Base-by-base conservation (phyloP, 1,140 invertebrate genomes). In the Penaeus chinensis region DNA sequence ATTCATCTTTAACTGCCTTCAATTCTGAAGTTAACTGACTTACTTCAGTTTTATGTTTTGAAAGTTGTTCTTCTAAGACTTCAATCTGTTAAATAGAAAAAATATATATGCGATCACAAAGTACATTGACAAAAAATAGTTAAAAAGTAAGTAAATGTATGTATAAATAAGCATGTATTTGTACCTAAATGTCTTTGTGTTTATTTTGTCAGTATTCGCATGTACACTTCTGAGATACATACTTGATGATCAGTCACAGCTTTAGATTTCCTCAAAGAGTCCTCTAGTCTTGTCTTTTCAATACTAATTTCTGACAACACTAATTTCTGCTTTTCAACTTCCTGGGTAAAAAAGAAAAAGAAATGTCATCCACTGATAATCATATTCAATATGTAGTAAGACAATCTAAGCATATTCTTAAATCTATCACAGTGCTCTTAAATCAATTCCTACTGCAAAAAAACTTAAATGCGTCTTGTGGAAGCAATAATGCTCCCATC, bases 251-350 rank as follows among this genome's bases (percentile, higher is more conserved):
- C 83, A 32, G 84, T 16, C 24, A 42, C 37, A 42, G 47, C 27
- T 54, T 85, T 89, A 20, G 54, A 76, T 32, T 47, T 79, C 37
- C 83, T 80, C 32, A 81, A 27, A 37, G 69, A 24, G 27, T 85
- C 69, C 66, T 89, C 88, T 3, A 82, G 76, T 74, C 85, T 85
- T 24, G 79, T 77, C 63, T 84, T 85, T 37, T 85, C 83, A 66
- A 37, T 47, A 37, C 83, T 82, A 22, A 90, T 37, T 69, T 90
- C 89, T 61, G 87, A 82, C 61, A 89, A 54, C 22, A 82, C 42
- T n/a, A 90, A 47, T 47, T 90, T 90, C 78, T 89, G 89, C n/a
- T 88, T 88, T 71, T 90, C 89, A 32, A 90, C 66, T 71, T 89
- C 89, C 89, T 90, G 79, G 18, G 27, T 37, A 77, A 24, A 37